These are phyloP conservation scores for Tachina lurida DNA, from an alignment of 2,888 invertebrate species.

Conservation along the genomic window DNA sequence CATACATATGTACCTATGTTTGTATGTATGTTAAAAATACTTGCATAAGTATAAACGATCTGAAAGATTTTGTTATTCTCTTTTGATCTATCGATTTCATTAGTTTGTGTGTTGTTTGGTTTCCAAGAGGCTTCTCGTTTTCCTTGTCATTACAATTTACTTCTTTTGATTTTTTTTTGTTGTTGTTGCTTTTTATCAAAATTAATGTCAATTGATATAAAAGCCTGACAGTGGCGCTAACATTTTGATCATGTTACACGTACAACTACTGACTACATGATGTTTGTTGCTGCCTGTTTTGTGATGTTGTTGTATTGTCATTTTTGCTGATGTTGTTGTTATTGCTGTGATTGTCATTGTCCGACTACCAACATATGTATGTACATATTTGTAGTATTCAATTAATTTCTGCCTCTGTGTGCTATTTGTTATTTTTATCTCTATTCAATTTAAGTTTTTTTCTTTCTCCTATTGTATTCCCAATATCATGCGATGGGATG, in stretches of 20 bases:
- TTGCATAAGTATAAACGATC: conserved; percentile 1
- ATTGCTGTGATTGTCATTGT: conserved; percentile 26
- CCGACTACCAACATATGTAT: conserved; percentile 17
- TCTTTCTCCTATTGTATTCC: conserved; percentile 33
- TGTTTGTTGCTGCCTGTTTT: conserved; percentile 58
- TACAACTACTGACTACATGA: conserved; percentile 61
- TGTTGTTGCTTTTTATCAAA: conserved; percentile 54
- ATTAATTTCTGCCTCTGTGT: conserved; percentile 67
- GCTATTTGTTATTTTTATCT: conserved; percentile 64
- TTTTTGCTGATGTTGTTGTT: conserved; percentile 34
- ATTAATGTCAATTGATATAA: conserved; percentile 68
- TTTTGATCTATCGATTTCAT: conserved; percentile 31
- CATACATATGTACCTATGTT: neutral
- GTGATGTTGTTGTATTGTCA: conserved; percentile 43
- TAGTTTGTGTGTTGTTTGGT: conserved; percentile 30
- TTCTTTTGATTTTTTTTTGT: conserved; percentile 7
- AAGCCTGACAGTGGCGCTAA: conserved; percentile 71
- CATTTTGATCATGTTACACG: conserved; percentile 64
- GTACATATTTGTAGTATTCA: conserved; percentile 53
- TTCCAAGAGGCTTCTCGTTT: conserved; percentile 29
- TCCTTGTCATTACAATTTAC: neutral
- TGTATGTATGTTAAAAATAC: neutral
- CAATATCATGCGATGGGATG: conserved; percentile 8
- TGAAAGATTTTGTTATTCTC: neutral
- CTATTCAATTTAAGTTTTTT: conserved; percentile 11